These are phyloP conservation scores for Drosophila novamexicana DNA, from an alignment of 1,140 invertebrate species.

Conservation along the genomic window DNA sequence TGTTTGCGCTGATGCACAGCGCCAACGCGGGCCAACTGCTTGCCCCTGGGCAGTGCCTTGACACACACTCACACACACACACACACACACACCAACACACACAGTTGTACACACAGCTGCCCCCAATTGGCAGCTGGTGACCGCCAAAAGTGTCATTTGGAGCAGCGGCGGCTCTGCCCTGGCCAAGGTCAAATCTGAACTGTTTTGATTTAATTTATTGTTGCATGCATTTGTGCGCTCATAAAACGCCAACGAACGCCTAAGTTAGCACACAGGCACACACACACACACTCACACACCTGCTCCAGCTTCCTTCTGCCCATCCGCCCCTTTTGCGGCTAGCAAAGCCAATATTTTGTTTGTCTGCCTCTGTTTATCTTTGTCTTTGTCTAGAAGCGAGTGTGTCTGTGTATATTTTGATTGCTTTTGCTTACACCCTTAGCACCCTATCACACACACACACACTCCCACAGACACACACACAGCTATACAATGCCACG, in stretches of 20 bases:
- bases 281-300: not conserved
- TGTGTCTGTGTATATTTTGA: slow-evolving; percentile 61
- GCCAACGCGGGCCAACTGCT: no score
- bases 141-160: slow-evolving; percentile 65
- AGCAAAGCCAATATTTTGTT: slow-evolving; percentile 78
- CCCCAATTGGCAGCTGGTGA: slow-evolving; percentile 28
- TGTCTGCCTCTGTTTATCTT: slow-evolving; percentile 80
- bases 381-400: slow-evolving; percentile 58
- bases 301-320: slow-evolving; percentile 16
- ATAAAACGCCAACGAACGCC: slow-evolving; percentile 47
- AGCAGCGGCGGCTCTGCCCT: slow-evolving; percentile 36
- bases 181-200: slow-evolving; percentile 74
- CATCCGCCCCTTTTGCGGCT: slow-evolving; percentile 33
- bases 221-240: slow-evolving; percentile 65
- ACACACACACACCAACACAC: slow-evolving; percentile 35
- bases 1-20: slow-evolving; percentile 59
- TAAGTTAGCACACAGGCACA: slow-evolving; percentile 10
- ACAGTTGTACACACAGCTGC: slow-evolving; percentile 20
- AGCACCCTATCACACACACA: slow-evolving; percentile 35
- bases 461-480: slow-evolving; percentile 16
- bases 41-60: slow-evolving; percentile 52
- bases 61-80: slow-evolving; percentile 40
- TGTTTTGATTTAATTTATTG: slow-evolving; percentile 82
- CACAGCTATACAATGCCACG: not conserved
- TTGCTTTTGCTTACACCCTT: slow-evolving; percentile 63